These are phyloP conservation scores for Musca vetustissima DNA, from an alignment of 1,140 invertebrate genomes.

Conservation along the genomic window DNA sequence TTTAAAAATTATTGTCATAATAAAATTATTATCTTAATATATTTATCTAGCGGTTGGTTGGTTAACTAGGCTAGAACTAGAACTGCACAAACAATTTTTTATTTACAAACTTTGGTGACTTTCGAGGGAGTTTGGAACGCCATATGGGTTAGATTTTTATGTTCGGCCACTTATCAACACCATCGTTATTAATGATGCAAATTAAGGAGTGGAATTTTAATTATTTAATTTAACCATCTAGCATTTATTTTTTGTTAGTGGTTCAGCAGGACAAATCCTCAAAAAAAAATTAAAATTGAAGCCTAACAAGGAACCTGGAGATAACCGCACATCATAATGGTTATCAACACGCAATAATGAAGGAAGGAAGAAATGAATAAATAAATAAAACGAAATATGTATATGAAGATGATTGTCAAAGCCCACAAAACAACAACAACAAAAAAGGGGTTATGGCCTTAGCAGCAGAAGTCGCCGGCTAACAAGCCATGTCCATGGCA, in stretches of 20 bases:
- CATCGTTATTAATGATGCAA: slow-evolving; percentile 38
- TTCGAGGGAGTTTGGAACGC: no score
- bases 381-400: no score
- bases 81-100: no score
- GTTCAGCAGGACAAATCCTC: slow-evolving; percentile 31
- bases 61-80: no score
- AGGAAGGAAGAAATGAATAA: neutral
- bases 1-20: no score
- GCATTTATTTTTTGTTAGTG: no score
- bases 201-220: slow-evolving; percentile 56
- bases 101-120: no score
- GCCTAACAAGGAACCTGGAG: slow-evolving; percentile 2
- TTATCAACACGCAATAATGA: slow-evolving; percentile 49
- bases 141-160: neutral
- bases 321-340: slow-evolving; percentile 51
- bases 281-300: slow-evolving; percentile 42
- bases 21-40: no score
- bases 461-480: no score
- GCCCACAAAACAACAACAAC: neutral
- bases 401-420: no score
- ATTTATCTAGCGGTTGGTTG: no score
- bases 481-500: neutral
- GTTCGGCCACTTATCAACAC: slow-evolving; percentile 2
- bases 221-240: slow-evolving; percentile 47
- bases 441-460: neutral